A percentile compares a stretch with the other conserved stretches of the same genome.
These are phyloP conservation scores for Pangasius djambal DNA, from an alignment of 2,797 vertebrate genomes.

Conservation along the genomic window DNA sequence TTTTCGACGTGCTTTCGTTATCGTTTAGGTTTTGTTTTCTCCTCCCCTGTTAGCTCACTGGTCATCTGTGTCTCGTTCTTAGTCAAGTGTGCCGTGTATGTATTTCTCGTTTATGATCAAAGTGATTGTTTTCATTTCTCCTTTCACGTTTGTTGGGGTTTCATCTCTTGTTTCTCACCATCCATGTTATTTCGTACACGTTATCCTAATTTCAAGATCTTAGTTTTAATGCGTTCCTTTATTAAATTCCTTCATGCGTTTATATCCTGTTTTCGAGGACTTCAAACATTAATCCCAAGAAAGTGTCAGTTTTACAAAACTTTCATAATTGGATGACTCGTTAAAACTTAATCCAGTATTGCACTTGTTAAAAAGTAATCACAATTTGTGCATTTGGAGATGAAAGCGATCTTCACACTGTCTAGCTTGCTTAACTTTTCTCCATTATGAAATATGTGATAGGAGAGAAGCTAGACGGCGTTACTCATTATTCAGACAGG, in stretches of 20 bases:
- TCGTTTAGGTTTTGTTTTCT: too few relatives aligned
- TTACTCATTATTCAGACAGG: constrained; percentile 5
- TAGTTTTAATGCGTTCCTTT: background rate
- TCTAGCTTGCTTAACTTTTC: background rate
- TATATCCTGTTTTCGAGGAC: background rate
- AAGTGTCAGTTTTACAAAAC: background rate
- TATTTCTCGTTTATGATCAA: background rate
- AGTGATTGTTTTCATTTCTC: background rate
- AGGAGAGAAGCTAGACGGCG: background rate
- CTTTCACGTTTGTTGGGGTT: background rate
- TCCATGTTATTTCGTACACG: background rate
- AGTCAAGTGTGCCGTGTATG: background rate
- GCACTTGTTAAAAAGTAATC: background rate
- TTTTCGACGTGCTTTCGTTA: too few relatives aligned
- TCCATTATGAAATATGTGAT: background rate
- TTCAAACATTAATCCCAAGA: too few relatives aligned
- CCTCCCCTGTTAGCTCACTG: too few relatives aligned
- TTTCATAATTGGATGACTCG: background rate
- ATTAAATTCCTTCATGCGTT: background rate
- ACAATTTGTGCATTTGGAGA: background rate
- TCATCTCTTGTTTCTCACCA: background rate
- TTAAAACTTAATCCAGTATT: background rate
- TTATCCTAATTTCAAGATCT: background rate
- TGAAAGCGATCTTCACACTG: background rate
- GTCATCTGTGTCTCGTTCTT: background rate